phyloP scores from a whole-genome alignment of 2,888 invertebrate species.

The Stenchaetothrips biformis region DNA sequence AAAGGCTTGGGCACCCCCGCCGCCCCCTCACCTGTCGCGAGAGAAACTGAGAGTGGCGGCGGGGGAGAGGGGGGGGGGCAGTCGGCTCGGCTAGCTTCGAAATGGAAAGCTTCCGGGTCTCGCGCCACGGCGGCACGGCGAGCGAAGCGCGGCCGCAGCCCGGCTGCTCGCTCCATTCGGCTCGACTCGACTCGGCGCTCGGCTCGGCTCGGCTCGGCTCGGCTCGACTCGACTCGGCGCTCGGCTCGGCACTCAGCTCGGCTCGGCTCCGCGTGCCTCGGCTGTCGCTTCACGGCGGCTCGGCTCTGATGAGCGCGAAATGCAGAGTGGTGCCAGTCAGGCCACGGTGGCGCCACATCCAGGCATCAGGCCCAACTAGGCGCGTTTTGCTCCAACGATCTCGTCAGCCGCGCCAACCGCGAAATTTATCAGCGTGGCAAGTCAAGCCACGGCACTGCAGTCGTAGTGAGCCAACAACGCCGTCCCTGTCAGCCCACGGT shows the following conservation, averaged over 20 bases:
- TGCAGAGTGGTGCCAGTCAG: no score
- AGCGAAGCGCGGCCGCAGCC: background rate
- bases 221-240: background rate
- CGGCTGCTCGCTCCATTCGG: background rate
- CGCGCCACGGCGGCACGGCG: background rate
- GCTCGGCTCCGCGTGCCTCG: background rate
- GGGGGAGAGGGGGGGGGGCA: background rate
- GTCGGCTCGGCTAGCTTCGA: background rate
- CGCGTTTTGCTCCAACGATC: no score
- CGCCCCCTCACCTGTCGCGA: background rate
- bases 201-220: background rate
- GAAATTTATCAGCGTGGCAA: no score
- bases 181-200: background rate
- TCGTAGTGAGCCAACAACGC: no score
- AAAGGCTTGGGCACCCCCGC: background rate
- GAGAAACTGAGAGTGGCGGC: conserved; percentile 16
- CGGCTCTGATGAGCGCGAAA: background rate
- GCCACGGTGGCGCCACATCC: no score
- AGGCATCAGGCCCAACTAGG: no score
- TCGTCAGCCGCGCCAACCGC: no score
- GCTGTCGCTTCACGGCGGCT: background rate
- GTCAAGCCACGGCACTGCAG: no score
- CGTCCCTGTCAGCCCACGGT: no score
- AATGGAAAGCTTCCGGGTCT: conserved; percentile 24
- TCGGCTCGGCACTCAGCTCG: no score